Evolutionary conservation across 2,797 vertebrate species (phyloP).

Genomic region (Antrozous pallidus): DNA sequence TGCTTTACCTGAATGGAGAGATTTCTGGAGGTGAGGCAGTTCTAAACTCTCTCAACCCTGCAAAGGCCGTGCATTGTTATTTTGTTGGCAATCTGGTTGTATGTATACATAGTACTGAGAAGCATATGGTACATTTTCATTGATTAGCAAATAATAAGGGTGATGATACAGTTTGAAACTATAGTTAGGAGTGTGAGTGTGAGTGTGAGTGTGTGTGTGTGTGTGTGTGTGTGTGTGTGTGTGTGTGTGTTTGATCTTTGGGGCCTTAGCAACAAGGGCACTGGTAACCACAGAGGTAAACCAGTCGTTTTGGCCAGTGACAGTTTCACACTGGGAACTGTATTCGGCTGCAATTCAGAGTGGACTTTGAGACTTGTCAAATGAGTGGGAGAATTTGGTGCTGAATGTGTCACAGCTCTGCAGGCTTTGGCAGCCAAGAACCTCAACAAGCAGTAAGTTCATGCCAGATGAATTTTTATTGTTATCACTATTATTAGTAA

Average conservation of each 20-base stretch:
- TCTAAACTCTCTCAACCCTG: neutral
- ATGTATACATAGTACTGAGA: neutral
- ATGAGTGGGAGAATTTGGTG: neutral
- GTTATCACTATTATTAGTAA: neutral
- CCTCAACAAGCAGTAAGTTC: neutral
- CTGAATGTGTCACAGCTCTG: neutral
- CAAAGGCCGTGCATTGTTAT: accelerated
- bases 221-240: too few relatives aligned
- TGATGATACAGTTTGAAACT: neutral
- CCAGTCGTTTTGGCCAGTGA: neutral
- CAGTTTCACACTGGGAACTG: neutral
- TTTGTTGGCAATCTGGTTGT: neutral
- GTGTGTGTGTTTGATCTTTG: neutral
- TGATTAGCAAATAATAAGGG: neutral
- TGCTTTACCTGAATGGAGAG: too few relatives aligned
- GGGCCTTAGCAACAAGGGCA: neutral
- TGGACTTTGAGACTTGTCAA: slow-evolving; percentile 13
- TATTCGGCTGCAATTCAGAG: neutral
- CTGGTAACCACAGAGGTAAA: neutral
- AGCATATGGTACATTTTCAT: neutral
- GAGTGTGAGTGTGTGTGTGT: too few relatives aligned
- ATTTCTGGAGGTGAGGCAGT: neutral
- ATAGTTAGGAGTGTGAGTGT: accelerated
- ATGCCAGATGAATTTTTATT: neutral
- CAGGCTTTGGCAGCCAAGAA: neutral